A percentile compares a stretch with the other conserved stretches of the same genome.
phyloP scores from a whole-genome alignment of 1,140 invertebrate species.

The Neotoxoptera formosana region DNA sequence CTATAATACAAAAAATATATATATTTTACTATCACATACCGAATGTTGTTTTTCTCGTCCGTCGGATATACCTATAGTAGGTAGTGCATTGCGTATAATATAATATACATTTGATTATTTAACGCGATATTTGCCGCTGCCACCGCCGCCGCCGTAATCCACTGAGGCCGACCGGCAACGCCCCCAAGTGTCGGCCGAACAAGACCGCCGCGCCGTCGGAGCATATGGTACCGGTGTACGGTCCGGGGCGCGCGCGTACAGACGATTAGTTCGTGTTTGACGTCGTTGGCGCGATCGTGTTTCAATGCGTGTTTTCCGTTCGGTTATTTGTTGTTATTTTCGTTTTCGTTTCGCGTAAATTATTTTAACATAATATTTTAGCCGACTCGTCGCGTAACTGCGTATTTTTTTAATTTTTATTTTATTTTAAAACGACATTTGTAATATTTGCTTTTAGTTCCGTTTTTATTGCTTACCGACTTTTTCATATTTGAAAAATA shows the following conservation, averaged over 20 bases:
- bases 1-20: neutral
- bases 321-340: neutral
- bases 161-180: slow-evolving; percentile 49
- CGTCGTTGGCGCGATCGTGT: neutral
- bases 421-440: neutral
- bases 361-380: neutral
- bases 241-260: neutral
- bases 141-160: slow-evolving; percentile 11
- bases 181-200: slow-evolving; percentile 48
- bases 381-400: neutral
- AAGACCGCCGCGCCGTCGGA: slow-evolving; percentile 53
- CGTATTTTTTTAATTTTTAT: neutral
- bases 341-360: slow-evolving; percentile 8
- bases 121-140: slow-evolving; percentile 10
- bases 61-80: neutral
- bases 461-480: neutral
- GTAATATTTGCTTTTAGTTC: neutral
- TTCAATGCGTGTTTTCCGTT: neutral
- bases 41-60: neutral
- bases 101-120: slow-evolving; percentile 27
- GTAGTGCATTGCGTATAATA: neutral
- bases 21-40: neutral
- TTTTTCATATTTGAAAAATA: neutral
- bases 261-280: slow-evolving; percentile 38
- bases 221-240: slow-evolving; percentile 51